Conservation (phyloP, 2,113 vertebrate genomes). For the Fulmarus glacialis region DNA sequence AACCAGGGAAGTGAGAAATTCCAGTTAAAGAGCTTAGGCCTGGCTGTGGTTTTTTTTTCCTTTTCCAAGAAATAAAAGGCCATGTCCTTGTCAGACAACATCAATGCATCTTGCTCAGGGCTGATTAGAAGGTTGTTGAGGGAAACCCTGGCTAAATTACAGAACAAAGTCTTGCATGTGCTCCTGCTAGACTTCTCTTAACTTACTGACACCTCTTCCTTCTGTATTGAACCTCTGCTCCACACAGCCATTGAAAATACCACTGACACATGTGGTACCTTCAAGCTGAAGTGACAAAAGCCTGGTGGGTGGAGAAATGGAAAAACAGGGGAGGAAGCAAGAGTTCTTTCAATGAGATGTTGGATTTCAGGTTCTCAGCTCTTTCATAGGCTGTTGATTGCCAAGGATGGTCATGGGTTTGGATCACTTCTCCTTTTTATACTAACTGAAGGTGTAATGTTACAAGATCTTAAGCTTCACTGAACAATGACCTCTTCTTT, state of each 20-base stretch:
- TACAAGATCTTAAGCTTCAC: neutral
- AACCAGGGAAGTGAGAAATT: neutral
- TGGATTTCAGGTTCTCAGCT: neutral
- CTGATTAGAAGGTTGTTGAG: neutral
- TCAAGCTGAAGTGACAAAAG: neutral
- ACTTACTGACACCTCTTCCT: neutral
- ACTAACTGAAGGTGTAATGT: neutral
- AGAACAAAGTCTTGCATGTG: neutral
- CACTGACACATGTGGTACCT: neutral
- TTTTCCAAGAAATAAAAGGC: neutral
- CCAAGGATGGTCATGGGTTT: neutral
- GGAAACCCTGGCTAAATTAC: neutral
- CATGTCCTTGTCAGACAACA: neutral
- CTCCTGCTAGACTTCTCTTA: neutral
- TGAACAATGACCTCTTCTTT: neutral
- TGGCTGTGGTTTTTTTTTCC: neutral
- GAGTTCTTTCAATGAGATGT: neutral
- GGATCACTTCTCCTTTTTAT: neutral
- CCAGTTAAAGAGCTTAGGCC: neutral
- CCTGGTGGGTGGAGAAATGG: neutral
- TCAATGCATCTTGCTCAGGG: neutral
- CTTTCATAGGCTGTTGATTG: neutral
- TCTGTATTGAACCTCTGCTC: neutral
- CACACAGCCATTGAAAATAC: neutral
- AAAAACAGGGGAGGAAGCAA: neutral